Conservation (phyloP, 2,113 vertebrate genomes). For the Paradoxurus hermaphroditus region DNA sequence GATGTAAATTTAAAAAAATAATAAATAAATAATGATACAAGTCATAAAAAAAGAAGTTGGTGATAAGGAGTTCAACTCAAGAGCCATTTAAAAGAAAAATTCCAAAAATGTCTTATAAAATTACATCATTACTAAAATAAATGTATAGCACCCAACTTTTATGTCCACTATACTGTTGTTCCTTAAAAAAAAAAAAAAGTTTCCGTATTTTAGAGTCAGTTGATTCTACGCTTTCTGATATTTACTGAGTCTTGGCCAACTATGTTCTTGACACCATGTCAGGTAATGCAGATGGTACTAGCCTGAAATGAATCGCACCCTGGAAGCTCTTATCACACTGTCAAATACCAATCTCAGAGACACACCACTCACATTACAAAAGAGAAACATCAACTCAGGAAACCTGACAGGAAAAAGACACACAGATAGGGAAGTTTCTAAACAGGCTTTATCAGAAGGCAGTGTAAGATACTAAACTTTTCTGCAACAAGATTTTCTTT, state of each 20-base stretch:
- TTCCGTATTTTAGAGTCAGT: not conserved
- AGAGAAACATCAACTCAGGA: slow-evolving; percentile 35
- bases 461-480: not conserved
- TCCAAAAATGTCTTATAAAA: slow-evolving; percentile 28
- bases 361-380: not conserved
- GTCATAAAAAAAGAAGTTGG: not conserved
- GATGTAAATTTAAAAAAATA: too few relatives aligned
- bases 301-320: not conserved
- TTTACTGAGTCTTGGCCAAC: not conserved
- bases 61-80: not conserved
- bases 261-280: not conserved
- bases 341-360: not conserved
- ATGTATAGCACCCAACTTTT: not conserved
- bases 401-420: slow-evolving; percentile 28
- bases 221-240: not conserved
- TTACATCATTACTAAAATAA: not conserved
- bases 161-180: not conserved
- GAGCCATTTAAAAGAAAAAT: not conserved
- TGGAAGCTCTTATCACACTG: not conserved
- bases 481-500: slow-evolving; percentile 9
- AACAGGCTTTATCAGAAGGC: slow-evolving; percentile 14
- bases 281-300: not conserved
- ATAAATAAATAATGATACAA: not conserved
- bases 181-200: not conserved
- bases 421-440: slow-evolving; percentile 20